Evolutionary conservation across 1,140 invertebrate species (phyloP), one percentile per base, ranked within the genome.

Genomic region (Dinothrombium tinctorium): DNA sequence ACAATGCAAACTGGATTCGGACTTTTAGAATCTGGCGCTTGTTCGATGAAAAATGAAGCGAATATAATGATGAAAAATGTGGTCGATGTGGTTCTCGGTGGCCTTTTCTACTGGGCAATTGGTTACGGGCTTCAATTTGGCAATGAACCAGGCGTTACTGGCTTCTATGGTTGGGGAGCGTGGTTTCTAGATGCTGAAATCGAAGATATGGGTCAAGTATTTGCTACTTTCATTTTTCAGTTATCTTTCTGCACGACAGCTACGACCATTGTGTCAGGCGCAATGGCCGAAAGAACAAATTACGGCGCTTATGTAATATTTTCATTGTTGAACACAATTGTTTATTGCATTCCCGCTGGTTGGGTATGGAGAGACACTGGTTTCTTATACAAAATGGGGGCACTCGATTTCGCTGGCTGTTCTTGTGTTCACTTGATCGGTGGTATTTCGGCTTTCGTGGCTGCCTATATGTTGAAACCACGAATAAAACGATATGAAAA

Each of bases 1-100:
- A 90, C 84, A 0, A 94, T 92, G 86, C 84, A 90, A 64, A 86
- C 83, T 47, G 86, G 81, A 36, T 87, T 87, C 53, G 81, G 82
- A 7, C 75, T 89, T 67, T 54, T 87, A 38, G 82, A 89, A 55
- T 81, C 78, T 1, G 82, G 82, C 3, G 81, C 79, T 49, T 82
- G 86, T 0, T 84, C 80, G 1, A 66, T 81, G 24, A 87, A 87
- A 59, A 87, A 89, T 52, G 82, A 89, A 65, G 80, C 84, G 0
- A 87, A 87, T 51, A 87, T 87, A n/a, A 87, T 89, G 82, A 82
- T 87, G 74, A 44, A 87, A 56, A 89, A 89, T 52, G 71, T 86
- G 0, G 77, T 81, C 1, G 82, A 89, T 48, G 81, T 94, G 39
- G 76, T 84, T 6, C 65, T 90, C 3, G 84, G 84, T 12, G 86